These are phyloP conservation scores for Parnassius smintheus DNA, from an alignment of 2,888 invertebrate genomes.

Conservation along the genomic window DNA sequence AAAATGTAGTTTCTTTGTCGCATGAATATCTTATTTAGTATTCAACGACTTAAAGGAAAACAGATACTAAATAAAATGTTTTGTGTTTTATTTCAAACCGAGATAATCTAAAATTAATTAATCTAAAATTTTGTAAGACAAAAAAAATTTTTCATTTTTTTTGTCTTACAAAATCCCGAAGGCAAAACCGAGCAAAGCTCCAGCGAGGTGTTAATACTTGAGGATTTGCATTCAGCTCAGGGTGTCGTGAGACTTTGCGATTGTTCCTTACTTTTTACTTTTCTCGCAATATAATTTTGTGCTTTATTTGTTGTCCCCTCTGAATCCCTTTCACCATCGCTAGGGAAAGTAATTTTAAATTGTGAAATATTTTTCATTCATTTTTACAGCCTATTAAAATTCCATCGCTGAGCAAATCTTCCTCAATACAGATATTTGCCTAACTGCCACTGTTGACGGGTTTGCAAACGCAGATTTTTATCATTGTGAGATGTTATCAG, in stretches of 20 bases:
- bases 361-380: too few species aligned
- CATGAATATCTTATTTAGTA: not conserved
- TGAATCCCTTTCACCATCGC: too few species aligned
- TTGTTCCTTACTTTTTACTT: conserved; percentile 17
- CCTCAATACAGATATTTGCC: too few species aligned
- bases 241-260: conserved; percentile 19
- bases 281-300: not conserved
- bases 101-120: too few species aligned
- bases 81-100: conserved; percentile 1
- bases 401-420: too few species aligned
- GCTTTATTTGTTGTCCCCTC: conserved; percentile 2
- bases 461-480: too few species aligned
- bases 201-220: conserved; percentile 23
- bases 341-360: too few species aligned
- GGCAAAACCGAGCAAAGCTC: conserved; percentile 6
- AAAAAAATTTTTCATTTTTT: conserved; percentile 9
- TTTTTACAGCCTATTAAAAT: too few species aligned
- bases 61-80: conserved; percentile 7
- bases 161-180: conserved; percentile 3
- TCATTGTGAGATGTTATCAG: too few species aligned
- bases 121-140: too few species aligned
- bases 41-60: not conserved
- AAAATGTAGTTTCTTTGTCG: not conserved
- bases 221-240: conserved; percentile 23
- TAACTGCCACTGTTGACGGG: too few species aligned